A percentile compares a stretch with the other conserved stretches of the same genome.
These are phyloP conservation scores for Pholis gunnellus DNA, from an alignment of 2,113 vertebrate species.

Conservation along the genomic window DNA sequence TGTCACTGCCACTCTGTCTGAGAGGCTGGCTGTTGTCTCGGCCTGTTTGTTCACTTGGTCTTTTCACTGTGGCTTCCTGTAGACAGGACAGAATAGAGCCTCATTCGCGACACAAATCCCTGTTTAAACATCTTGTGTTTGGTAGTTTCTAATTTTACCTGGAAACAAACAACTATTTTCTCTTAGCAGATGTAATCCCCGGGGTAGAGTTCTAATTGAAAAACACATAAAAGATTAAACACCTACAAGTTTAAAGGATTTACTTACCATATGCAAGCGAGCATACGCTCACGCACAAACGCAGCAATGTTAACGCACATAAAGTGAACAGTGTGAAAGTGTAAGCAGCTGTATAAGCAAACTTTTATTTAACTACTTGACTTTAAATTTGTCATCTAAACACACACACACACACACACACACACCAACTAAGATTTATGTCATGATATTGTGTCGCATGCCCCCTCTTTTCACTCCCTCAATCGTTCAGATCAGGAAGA, in stretches of 20 bases:
- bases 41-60: slow-evolving; percentile 58
- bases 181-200: slow-evolving; percentile 53
- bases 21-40: slow-evolving; percentile 63
- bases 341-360: slow-evolving; percentile 12
- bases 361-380: slow-evolving; percentile 16
- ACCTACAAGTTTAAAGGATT: slow-evolving; percentile 33
- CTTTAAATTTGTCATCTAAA: slow-evolving; percentile 12
- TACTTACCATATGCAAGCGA: slow-evolving; percentile 7
- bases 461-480: not conserved
- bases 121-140: slow-evolving; percentile 50
- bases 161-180: slow-evolving; percentile 47
- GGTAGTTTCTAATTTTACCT: slow-evolving; percentile 52
- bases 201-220: slow-evolving; percentile 46
- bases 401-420: not conserved
- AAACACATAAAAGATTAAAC: slow-evolving; percentile 56
- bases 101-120: slow-evolving; percentile 58
- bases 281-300: slow-evolving; percentile 1
- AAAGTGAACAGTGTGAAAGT: not conserved
- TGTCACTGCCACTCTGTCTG: slow-evolving; percentile 67
- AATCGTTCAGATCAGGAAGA: not conserved
- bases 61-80: slow-evolving; percentile 64
- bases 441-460: not conserved
- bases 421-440: slow-evolving; percentile 6
- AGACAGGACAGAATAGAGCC: slow-evolving; percentile 30
- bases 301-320: not conserved